phyloP scores from a whole-genome alignment of 2,797 vertebrate genomes.

The Phrynocephalus guinanensis region DNA sequence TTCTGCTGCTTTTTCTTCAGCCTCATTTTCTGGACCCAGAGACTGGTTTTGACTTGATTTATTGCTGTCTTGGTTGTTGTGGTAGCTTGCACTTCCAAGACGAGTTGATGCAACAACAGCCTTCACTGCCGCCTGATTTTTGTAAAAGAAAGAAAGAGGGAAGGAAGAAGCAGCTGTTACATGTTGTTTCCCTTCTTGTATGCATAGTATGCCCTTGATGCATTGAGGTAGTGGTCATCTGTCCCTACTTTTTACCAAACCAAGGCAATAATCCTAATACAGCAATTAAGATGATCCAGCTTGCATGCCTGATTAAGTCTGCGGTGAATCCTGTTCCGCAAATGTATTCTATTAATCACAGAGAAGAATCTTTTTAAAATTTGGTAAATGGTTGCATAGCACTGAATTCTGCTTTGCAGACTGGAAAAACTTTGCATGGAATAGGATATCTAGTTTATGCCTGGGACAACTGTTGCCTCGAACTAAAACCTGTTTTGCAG shows the following conservation, averaged over 20 bases:
- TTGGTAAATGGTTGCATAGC: neutral
- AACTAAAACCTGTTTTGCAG: too few species aligned
- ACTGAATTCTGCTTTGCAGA: neutral
- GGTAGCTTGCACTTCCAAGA: conserved; percentile 82
- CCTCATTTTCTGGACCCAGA: conserved; percentile 55
- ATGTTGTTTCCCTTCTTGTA: neutral
- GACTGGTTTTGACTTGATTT: conserved; percentile 70
- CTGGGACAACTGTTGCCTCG: too few species aligned
- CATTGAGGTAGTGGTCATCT: neutral
- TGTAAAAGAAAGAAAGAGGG: conserved; percentile 30
- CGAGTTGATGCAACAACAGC: conserved; percentile 88
- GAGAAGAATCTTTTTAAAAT: neutral
- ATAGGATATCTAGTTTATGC: neutral
- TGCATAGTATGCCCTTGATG: neutral
- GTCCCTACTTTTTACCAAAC: neutral
- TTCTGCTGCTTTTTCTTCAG: conserved; percentile 47
- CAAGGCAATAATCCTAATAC: neutral
- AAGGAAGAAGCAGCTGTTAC: neutral
- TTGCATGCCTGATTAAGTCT: neutral
- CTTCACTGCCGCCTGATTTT: conserved; percentile 86
- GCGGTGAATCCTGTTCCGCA: neutral
- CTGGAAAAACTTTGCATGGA: neutral
- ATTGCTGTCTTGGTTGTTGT: conserved; percentile 75
- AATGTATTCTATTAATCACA: neutral
- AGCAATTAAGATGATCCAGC: neutral